These are phyloP conservation scores for Calyptomena viridis DNA, from an alignment of 2,113 vertebrate genomes.

Conservation along the genomic window DNA sequence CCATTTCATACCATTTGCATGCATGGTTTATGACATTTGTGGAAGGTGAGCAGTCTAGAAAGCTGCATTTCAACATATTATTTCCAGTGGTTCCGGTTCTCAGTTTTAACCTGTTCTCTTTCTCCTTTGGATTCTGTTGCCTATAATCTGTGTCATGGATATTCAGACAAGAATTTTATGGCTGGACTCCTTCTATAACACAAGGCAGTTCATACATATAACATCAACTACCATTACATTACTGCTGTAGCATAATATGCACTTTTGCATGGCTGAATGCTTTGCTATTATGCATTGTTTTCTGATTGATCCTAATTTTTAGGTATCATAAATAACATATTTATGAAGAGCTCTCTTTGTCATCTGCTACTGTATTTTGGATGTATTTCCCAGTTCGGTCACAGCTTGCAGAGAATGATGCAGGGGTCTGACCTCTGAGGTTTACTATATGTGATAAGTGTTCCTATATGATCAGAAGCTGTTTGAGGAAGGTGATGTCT, in stretches of 20 bases:
- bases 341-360: neutral
- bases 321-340: neutral
- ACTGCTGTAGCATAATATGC: neutral
- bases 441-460: neutral
- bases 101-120: neutral
- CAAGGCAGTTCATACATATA: neutral
- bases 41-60: neutral
- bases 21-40: neutral
- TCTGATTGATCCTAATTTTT: neutral
- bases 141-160: neutral
- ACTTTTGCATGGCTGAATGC: neutral
- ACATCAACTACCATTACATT: neutral
- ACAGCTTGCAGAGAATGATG: neutral
- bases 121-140: neutral
- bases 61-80: neutral
- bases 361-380: neutral
- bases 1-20: neutral
- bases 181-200: neutral
- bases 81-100: neutral
- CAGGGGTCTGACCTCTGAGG: neutral
- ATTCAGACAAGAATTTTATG: neutral
- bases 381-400: neutral
- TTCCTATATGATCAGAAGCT: neutral
- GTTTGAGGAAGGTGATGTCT: neutral
- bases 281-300: neutral